These are phyloP conservation scores for Drosophila nr. perissopoda DNA, from an alignment of 2,888 invertebrate species.

Conservation along the genomic window DNA sequence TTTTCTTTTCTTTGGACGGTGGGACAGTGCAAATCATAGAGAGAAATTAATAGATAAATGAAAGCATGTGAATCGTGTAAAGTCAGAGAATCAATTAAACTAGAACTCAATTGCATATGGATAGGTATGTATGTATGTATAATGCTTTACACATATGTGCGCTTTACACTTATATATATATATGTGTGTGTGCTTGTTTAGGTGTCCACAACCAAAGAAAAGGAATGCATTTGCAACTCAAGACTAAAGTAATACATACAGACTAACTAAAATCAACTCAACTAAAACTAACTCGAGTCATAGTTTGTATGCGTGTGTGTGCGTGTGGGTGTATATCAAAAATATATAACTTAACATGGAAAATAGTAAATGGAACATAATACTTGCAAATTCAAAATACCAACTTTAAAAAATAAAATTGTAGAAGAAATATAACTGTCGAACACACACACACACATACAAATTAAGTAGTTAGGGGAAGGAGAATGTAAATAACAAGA, in stretches of 20 bases:
- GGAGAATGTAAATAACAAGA: conserved; percentile 17
- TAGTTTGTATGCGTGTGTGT: conserved; percentile 7
- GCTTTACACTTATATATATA: neutral
- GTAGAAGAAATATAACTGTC: conserved; percentile 19
- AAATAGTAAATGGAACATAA: conserved; percentile 69
- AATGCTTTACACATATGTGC: neutral
- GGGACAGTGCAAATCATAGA: conserved; percentile 39
- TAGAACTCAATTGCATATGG: conserved; percentile 25
- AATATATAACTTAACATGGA: conserved; percentile 11
- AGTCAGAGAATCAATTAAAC: conserved; percentile 13
- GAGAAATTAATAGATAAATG: conserved; percentile 24
- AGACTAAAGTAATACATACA: conserved; percentile 21
- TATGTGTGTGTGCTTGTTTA: conserved; percentile 6
- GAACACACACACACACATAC: conserved; percentile 32
- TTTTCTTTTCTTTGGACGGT: conserved; percentile 1
- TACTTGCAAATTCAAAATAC: conserved; percentile 65
- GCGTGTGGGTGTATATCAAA: conserved; percentile 12
- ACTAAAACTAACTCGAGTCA: conserved; percentile 39
- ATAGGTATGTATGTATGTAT: neutral
- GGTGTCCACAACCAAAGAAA: conserved; percentile 44
- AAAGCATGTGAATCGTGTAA: neutral
- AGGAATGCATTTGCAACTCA: conserved; percentile 11
- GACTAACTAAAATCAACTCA: conserved; percentile 23
- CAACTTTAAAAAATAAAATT: conserved; percentile 31
- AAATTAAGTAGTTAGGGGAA: conserved; percentile 5